Base-by-base conservation (phyloP, 2,797 vertebrate genomes). In the Eutrigla gurnardus region DNA sequence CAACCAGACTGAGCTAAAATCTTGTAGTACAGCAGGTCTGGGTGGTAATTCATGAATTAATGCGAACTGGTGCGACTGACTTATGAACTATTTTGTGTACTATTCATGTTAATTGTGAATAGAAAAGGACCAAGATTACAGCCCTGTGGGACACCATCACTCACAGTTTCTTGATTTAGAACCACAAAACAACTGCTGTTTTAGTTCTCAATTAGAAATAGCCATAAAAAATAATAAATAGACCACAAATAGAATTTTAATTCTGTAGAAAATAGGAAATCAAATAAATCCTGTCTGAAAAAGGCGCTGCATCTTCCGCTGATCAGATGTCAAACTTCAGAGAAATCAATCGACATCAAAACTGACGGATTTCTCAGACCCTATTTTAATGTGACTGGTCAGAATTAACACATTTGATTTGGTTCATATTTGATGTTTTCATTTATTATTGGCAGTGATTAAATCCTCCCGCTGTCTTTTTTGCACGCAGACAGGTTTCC, bases 101-200 rank as follows among this genome's bases (percentile, higher is more conserved):
- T 58, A 45, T 53, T 15, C 8, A 15, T 25, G 6, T 15, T 8
- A 53, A 57, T 13, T 13, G 13, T 72, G 45, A 70, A 33, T 0
- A 43, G 40, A 47, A 43, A 39, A 40, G 66, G 75, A 58, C 47
- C 62, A 0, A 55, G 46, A 7, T 4, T 4, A 5, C 40, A 58
- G 45, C 70, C 75, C 15, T 78, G 80, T 58, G 66, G 70, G 3
- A 70, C 54, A 3, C 57, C 73, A n/a, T 43, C 2, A 40, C 8
- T n/a, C 3, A 4, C 4, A n/a, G 4, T 53, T 55, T 3, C 18
- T 32, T 42, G 4, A 47, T 40, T 25, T 45, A 13, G 5, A 66
- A n/a, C 14, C 7, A 36, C n/a, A 11, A n/a, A 61, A 32, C 14
- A 7, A 11, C 14, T 33, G 10, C 36, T 17, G 13, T 39, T n/a